Evolutionary conservation across 1,140 invertebrate genomes (phyloP).

Genomic region (Apis dorsata): DNA sequence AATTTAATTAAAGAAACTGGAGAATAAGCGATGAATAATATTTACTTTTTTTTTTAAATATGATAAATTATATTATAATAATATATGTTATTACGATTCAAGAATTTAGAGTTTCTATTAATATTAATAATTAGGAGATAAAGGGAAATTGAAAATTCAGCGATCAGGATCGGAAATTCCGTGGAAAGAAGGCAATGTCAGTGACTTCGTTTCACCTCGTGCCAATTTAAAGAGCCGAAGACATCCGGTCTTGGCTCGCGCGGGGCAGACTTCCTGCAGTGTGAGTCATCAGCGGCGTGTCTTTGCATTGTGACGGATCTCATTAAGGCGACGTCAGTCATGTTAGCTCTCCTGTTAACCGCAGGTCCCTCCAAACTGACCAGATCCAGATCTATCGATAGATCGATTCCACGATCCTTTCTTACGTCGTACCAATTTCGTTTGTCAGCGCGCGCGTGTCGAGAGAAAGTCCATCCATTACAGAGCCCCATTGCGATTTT

Average conservation of each 20-base stretch:
- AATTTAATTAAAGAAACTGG: neutral
- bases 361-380: conserved; percentile 20
- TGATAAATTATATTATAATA: too few species aligned
- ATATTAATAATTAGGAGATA: too few species aligned
- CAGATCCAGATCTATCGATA: conserved; percentile 27
- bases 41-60: too few species aligned
- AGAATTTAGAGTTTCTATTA: too few species aligned
- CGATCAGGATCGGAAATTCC: neutral
- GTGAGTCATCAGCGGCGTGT: conserved; percentile 41
- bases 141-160: neutral
- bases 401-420: conserved; percentile 8
- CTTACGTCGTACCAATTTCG: conserved; percentile 14
- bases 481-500: neutral
- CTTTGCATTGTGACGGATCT: conserved; percentile 42
- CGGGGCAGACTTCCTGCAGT: conserved; percentile 42
- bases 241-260: conserved; percentile 35
- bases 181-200: conserved; percentile 8
- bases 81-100: too few species aligned
- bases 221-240: conserved; percentile 48
- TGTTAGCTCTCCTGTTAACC: conserved; percentile 20
- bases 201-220: conserved; percentile 63
- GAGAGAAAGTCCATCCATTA: conserved; percentile 19
- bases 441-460: conserved; percentile 5
- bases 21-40: too few species aligned
- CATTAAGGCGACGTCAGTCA: conserved; percentile 44